Evolutionary conservation across 2,888 invertebrate species (phyloP), one percentile per base, ranked within the genome.

Genomic region (Lasius fuliginosus): DNA sequence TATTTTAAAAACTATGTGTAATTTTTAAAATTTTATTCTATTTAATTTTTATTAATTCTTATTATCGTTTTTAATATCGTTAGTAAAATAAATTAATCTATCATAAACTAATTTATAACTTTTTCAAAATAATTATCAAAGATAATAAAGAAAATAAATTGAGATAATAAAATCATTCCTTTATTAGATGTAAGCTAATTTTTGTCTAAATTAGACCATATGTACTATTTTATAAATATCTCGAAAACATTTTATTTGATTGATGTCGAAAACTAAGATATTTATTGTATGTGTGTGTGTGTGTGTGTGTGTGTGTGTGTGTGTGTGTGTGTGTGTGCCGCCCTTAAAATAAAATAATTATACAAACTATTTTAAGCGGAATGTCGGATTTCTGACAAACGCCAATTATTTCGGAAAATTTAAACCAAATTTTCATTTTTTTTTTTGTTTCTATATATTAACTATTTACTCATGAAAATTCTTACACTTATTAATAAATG

Each of bases 361-460:
- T 33, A 53, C 49, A 33, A 53, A 53, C 5, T 33, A 53, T 33
- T 53, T 30, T n/a, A 53, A 69, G 69, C 33, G 33, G 69, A 69
- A 69, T 69, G 69, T 69, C 53, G 23, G 5, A 53, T 53, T n/a
- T 69, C 2, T 68, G 53, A 69, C 40, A 69, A 53, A 33, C 23
- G 49, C 30, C 5, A n/a, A n/a, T 46, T 30, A 53, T 33, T 53
- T 53, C 8, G 2, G 4, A 53, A 53, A 53, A 5, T n/a, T 18
- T 53, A n/a, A 69, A n/a, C 5, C n/a, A 36, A 36, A 36, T n/a
- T 11, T 40, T 65, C 1, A 5, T 8, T 18, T 36, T 40, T 15
- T n/a, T 1, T 53, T 69, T 49, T 1, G 30, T 18, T 23, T 23
- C 6, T 27, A 8, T 53, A 5, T 53, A 8, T 18, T 18, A 8